These are phyloP conservation scores for Mactromeris polynyma DNA, from an alignment of 2,888 invertebrate genomes.

Conservation along the genomic window DNA sequence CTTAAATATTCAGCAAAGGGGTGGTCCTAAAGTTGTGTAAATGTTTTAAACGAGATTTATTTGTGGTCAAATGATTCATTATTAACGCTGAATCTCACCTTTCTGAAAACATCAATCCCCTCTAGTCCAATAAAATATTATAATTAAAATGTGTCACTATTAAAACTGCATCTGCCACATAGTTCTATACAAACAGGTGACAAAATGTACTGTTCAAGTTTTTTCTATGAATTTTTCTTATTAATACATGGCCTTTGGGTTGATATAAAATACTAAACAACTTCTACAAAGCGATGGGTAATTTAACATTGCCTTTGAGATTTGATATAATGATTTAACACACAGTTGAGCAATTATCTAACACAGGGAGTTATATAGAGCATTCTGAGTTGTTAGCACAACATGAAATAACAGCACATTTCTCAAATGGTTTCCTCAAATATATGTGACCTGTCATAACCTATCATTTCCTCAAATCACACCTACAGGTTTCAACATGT, in stretches of 20 bases:
- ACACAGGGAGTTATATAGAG: background rate
- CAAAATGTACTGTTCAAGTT: conserved; percentile 12
- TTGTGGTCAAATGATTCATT: conserved; percentile 40
- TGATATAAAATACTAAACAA: conserved; percentile 48
- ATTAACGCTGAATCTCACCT: background rate
- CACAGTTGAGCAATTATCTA: conserved; percentile 43
- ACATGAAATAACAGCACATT: background rate
- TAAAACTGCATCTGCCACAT: conserved; percentile 41
- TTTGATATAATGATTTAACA: conserved; percentile 50
- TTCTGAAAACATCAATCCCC: conserved; percentile 32
- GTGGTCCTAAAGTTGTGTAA: background rate
- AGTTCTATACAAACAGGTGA: conserved; percentile 45
- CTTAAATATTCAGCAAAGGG: background rate
- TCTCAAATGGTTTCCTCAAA: background rate
- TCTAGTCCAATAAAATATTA: conserved; percentile 34
- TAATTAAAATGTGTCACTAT: conserved; percentile 54
- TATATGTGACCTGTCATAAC: background rate
- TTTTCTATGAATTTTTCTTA: conserved; percentile 41
- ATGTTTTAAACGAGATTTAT: background rate
- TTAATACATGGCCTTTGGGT: conserved; percentile 51
- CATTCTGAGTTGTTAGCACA: background rate
- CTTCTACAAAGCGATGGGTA: conserved; percentile 39
- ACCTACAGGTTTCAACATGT: background rate
- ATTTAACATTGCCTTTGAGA: conserved; percentile 48
- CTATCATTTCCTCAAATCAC: no score